Base-by-base conservation (phyloP, 1,140 invertebrate genomes). In the Habropoda laboriosa region DNA sequence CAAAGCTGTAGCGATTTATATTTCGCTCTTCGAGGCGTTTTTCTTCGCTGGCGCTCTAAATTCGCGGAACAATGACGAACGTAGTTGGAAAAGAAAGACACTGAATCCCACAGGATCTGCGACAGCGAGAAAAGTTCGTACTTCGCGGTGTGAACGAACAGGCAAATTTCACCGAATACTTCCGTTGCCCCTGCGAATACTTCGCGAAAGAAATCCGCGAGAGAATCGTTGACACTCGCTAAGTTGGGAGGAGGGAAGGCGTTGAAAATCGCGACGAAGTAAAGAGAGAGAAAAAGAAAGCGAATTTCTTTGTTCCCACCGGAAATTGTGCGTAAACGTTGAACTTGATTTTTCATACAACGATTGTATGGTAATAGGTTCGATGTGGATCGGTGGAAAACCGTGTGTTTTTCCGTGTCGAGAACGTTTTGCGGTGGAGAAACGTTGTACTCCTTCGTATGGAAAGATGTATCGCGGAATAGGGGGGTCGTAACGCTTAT, bases 281-380 rank as follows among this genome's bases (percentile, higher is more conserved):
- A 64, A 64, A 64, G 6, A 30, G n/a, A 8, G 35, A 1, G 30
- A 64, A 64, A 27, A 42, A n/a, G 38, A 24, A 32, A 2, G 32
- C 3, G 49, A n/a, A n/a, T 42, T 42, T 27, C n/a, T 38, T 70
- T 27, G n/a, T 55, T 55, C 13, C 3, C 35, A 12, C 12, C 45
- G 66, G 66, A 51, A 70, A 75, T 7, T 35, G 24, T 32, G 21
- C 47, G 24, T 51, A 16, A 1, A 8, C 12, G 30, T 6, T 5
- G 38, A 18, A 4, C 49, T 24, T 35, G 35, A 35, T 75, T 64
- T n/a, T 53, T 32, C 35, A 40, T 16, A 21, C 8, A 10, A 5
- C 30, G 45, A 77, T 77, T 77, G 75, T 77, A 77, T 77, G 75
- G 42, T 71, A 77, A 77, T 77, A n/a, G n/a, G 10, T 6, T 1